A percentile compares a stretch with the other conserved stretches of the same genome.
Conservation (phyloP, 2,797 vertebrate genomes). For the Pseudochaenichthys georgianus region DNA sequence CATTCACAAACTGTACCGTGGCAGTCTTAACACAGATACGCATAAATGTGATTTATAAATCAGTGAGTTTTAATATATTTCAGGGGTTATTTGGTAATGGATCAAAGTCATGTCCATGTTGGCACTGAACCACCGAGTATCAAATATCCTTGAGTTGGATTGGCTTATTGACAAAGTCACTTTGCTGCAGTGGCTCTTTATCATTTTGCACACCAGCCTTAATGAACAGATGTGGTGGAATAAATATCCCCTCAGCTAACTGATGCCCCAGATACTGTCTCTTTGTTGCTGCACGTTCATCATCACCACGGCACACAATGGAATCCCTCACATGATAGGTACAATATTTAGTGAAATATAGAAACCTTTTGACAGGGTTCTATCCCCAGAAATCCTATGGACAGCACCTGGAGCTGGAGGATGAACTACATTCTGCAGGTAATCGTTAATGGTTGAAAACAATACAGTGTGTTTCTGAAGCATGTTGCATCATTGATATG, state of each 20-base stretch:
- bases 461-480: neutral
- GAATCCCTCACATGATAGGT: neutral
- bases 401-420: too few relatives aligned
- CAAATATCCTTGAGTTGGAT: slow-evolving; percentile 34
- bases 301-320: slow-evolving; percentile 4
- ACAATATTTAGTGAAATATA: too few relatives aligned
- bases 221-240: slow-evolving; percentile 44
- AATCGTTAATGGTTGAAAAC: too few relatives aligned
- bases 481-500: neutral
- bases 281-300: slow-evolving; percentile 20
- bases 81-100: slow-evolving; percentile 22
- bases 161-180: slow-evolving; percentile 50
- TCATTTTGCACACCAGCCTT: slow-evolving; percentile 43
- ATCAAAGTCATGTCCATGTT: slow-evolving; percentile 28
- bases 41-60: slow-evolving; percentile 3
- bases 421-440: neutral
- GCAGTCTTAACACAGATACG: neutral
- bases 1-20: too few relatives aligned
- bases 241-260: slow-evolving; percentile 43
- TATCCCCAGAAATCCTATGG: neutral
- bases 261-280: slow-evolving; percentile 47
- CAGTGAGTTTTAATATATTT: slow-evolving; percentile 16
- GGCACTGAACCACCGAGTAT: slow-evolving; percentile 29
- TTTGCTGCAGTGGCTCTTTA: slow-evolving; percentile 29
- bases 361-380: too few relatives aligned